Conservation (phyloP, 1,140 invertebrate species). For the Zaprionus capensis region DNA sequence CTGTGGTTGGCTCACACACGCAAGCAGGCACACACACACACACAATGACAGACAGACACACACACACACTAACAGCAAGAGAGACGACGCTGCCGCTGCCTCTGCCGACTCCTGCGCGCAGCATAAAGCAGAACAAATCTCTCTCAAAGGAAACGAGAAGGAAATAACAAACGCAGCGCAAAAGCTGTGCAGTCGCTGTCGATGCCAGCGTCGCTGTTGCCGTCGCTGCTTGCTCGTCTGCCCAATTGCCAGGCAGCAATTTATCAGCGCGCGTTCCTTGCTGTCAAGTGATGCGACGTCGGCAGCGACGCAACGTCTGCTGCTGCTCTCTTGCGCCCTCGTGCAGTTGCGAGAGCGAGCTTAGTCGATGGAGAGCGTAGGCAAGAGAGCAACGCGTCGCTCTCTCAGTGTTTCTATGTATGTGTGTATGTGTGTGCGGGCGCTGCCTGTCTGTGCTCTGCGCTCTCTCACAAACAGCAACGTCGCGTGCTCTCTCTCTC, state of each 20-base stretch:
- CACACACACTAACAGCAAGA: not conserved
- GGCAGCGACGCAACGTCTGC: constrained; percentile 16
- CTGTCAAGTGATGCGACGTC: constrained; percentile 41
- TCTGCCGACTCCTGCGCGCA: constrained; percentile 19
- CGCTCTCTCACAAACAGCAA: constrained; percentile 4
- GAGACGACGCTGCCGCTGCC: constrained; percentile 2
- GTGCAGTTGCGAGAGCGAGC: constrained; percentile 16
- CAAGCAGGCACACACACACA: constrained; percentile 29
- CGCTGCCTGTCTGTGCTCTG: not conserved
- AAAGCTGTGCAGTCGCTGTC: constrained; percentile 28
- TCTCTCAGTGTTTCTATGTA: not conserved
- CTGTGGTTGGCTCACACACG: constrained; percentile 69
- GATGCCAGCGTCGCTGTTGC: not conserved
- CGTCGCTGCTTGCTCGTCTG: constrained; percentile 34
- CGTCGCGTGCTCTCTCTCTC: not conserved
- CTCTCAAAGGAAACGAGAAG: constrained; percentile 37
- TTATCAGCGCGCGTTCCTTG: constrained; percentile 59
- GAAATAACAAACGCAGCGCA: constrained; percentile 26
- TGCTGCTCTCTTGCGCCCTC: constrained; percentile 27
- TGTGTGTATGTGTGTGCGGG: constrained; percentile 73
- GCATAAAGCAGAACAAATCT: constrained; percentile 13
- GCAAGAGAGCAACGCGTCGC: not conserved
- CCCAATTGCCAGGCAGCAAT: constrained; percentile 72
- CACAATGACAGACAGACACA: constrained; percentile 17
- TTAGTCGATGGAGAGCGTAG: not conserved